These are phyloP conservation scores for Trinectes maculatus DNA, from an alignment of 2,113 vertebrate species.

Conservation along the genomic window DNA sequence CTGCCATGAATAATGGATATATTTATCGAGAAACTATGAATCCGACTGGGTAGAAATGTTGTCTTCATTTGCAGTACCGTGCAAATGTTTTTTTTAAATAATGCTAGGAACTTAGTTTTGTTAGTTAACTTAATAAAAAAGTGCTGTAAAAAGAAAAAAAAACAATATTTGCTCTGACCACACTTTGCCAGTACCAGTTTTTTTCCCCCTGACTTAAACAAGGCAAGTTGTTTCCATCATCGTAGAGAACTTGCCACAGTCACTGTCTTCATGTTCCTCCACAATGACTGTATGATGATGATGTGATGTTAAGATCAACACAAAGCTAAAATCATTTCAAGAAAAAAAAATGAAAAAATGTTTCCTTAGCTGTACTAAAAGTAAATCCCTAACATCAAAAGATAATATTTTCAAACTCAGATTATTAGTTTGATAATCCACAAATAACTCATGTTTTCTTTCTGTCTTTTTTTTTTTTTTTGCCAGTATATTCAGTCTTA, in stretches of 20 bases:
- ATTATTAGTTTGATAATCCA: background rate
- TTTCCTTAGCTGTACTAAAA: no score
- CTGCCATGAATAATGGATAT: conserved; percentile 64
- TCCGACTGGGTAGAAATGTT: conserved; percentile 3
- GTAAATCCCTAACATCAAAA: no score
- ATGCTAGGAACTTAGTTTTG: background rate
- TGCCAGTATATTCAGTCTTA: background rate
- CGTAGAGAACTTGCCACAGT: background rate
- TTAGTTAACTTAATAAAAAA: background rate
- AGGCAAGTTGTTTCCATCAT: background rate
- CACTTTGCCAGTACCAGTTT: no score
- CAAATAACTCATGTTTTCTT: no score
- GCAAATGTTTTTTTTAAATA: background rate
- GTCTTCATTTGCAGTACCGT: background rate
- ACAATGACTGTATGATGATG: background rate
- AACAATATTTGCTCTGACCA: background rate
- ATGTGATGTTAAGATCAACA: no score
- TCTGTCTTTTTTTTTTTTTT: no score
- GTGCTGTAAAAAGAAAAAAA: background rate
- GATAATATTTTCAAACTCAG: background rate
- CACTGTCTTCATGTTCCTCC: background rate
- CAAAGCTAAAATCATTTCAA: no score
- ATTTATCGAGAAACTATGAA: conserved; percentile 45
- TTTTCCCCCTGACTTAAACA: no score
- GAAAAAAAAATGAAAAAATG: no score